Conservation (phyloP, 2,888 invertebrate genomes). For the Agrotis segetum region DNA sequence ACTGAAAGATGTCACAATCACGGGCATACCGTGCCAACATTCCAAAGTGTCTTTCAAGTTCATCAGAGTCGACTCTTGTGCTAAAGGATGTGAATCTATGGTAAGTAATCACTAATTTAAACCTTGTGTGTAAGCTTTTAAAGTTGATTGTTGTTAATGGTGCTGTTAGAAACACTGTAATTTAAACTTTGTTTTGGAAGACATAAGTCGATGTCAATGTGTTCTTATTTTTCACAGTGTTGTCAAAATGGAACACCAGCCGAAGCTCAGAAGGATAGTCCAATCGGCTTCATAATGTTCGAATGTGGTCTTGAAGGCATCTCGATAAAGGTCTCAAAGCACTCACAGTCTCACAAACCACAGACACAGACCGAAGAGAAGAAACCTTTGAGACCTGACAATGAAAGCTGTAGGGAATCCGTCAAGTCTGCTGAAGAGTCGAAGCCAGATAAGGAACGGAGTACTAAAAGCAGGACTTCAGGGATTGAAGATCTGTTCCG, state of each 20-base stretch:
- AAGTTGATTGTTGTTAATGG: not conserved
- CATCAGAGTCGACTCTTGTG: conserved; percentile 92
- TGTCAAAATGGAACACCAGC: conserved; percentile 85
- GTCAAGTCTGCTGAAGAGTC: conserved; percentile 87
- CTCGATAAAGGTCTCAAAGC: conserved; percentile 93
- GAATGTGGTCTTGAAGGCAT: conserved; percentile 98
- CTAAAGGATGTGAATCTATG: conserved; percentile 86
- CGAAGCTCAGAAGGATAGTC: conserved; percentile 91
- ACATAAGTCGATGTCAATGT: not conserved
- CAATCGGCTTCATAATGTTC: conserved; percentile 98
- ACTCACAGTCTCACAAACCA: conserved; percentile 94
- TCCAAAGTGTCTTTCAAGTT: conserved; percentile 97
- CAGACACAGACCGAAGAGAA: conserved; percentile 89
- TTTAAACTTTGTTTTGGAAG: not conserved
- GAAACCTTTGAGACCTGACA: conserved; percentile 78
- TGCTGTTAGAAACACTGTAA: not conserved
- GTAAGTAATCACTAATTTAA: conserved; percentile 66
- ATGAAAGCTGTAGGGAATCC: conserved; percentile 86
- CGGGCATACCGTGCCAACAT: conserved; percentile 98
- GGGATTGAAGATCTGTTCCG: conserved; percentile 88
- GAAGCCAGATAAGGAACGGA: conserved; percentile 83
- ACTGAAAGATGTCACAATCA: conserved; percentile 96
- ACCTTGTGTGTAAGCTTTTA: not conserved
- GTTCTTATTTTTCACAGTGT: conserved; percentile 67
- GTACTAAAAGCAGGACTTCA: conserved; percentile 79